Evolutionary conservation across 2,113 vertebrate species (phyloP), one percentile per base, ranked within the genome.

Genomic region (Arizona elegans): DNA sequence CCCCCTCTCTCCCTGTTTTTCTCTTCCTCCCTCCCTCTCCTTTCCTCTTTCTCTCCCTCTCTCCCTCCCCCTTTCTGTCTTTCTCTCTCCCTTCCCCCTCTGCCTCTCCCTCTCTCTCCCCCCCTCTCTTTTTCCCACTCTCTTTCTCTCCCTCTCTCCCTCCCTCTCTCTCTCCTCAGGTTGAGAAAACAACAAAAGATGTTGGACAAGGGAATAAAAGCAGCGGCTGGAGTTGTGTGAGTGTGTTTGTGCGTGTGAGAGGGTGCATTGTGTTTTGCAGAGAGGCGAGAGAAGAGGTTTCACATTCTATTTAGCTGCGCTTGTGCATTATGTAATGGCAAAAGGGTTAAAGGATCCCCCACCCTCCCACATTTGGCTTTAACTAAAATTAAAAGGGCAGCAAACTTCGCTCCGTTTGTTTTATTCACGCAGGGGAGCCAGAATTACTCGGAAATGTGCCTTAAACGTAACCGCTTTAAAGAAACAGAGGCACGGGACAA

Each of bases 271-370:
- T 62, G 24, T 62, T 75, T 59, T 89, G 89, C 70, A 33, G 65
- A 33, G 65, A 85, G 58, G 65, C 38, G 19, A 89, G 15, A 38
- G 87, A n/a, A 56, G 53, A 92, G 43, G 38, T 23, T 62, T 50
- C 87, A 24, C n/a, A 55, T 58, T 89, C 89, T 92, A 90, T 92
- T 92, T 92, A 92, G 92, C 65, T 10, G 8, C 26, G 54, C 10
- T 59, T 58, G 53, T 89, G 88, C 12, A 52, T 92, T 92, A 92
- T 59, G 92, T 90, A 92, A 92, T 90, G 85, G 21, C 55, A 24
- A 89, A 81, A 24, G 58, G 52, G 47, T 29, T 11, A 0, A 19
- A 43, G n/a, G 8, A 13, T 53, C 52, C 10, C 15, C 43, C 43
- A 43, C 43, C 43, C 56, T 24, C 6, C 54, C 52, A 29, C 19